Evolutionary conservation across 2,888 invertebrate genomes (phyloP).

Genomic region (Hypselothyrea guttata): DNA sequence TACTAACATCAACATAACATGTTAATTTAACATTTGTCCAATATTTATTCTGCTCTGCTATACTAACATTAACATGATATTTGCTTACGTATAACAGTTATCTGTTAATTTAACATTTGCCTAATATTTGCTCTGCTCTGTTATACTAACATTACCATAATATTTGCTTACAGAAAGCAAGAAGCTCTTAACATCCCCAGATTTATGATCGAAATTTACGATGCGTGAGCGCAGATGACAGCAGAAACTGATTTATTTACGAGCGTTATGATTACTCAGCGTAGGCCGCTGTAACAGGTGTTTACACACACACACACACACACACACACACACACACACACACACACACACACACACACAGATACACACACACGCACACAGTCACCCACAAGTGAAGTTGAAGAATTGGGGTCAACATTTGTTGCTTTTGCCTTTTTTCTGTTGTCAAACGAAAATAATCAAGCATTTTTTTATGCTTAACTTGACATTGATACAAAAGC

Average conservation of each 20-base stretch:
- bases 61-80: no score
- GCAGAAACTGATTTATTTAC: conserved; percentile 40
- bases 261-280: conserved; percentile 24
- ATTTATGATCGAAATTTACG: conserved; percentile 38
- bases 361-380: background rate
- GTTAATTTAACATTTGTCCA: no score
- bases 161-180: conserved; percentile 8
- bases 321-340: no score
- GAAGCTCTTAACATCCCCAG: conserved; percentile 14
- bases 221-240: conserved; percentile 27
- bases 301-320: conserved; percentile 6
- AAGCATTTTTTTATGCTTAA: conserved; percentile 58
- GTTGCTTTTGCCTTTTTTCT: conserved; percentile 22
- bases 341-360: conserved; percentile 1
- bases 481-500: conserved; percentile 67
- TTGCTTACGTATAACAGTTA: conserved; percentile 7
- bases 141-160: background rate
- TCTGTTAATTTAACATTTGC: no score
- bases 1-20: no score
- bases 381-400: conserved; percentile 1
- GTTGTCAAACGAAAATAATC: conserved; percentile 42
- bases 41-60: no score
- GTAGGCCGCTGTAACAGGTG: conserved; percentile 1
- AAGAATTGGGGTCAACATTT: conserved; percentile 56
- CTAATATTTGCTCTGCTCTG: background rate